Evolutionary conservation across 2,888 invertebrate species (phyloP).

Genomic region (Cryptops parisi): DNA sequence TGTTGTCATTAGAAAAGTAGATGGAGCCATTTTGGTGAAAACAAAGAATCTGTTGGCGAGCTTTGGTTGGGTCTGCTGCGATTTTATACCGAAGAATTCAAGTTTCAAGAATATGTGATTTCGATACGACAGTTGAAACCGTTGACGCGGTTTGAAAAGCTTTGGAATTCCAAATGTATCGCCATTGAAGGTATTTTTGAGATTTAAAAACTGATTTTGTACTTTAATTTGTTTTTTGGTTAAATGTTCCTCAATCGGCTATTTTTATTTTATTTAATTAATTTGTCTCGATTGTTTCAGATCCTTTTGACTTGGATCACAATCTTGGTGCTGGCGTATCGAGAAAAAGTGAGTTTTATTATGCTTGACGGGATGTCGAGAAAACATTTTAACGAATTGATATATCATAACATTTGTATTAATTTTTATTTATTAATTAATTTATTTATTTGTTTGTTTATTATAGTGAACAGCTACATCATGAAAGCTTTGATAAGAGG

Average conservation of each 20-base stretch:
- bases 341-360: conserved; percentile 38
- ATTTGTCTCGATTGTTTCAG: conserved; percentile 24
- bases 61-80: conserved; percentile 40
- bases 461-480: conserved; percentile 38
- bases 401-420: no score
- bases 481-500: conserved; percentile 32
- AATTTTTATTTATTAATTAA: conserved; percentile 1
- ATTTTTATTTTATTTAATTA: neutral
- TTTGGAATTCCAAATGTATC: conserved; percentile 39
- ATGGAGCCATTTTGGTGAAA: conserved; percentile 35
- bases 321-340: conserved; percentile 42
- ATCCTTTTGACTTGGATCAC: conserved; percentile 44
- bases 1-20: conserved; percentile 24
- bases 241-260: neutral
- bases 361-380: no score
- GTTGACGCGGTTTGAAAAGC: conserved; percentile 39
- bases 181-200: conserved; percentile 38
- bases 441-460: conserved; percentile 7
- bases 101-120: conserved; percentile 37
- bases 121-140: conserved; percentile 34
- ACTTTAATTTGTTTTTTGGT: neutral
- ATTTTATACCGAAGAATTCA: conserved; percentile 41
- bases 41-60: conserved; percentile 34
- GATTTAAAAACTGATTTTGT: neutral
- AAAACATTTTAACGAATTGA: no score